Evolutionary conservation across 2,888 invertebrate genomes (phyloP).

Genomic region (Crioceris asparagi): DNA sequence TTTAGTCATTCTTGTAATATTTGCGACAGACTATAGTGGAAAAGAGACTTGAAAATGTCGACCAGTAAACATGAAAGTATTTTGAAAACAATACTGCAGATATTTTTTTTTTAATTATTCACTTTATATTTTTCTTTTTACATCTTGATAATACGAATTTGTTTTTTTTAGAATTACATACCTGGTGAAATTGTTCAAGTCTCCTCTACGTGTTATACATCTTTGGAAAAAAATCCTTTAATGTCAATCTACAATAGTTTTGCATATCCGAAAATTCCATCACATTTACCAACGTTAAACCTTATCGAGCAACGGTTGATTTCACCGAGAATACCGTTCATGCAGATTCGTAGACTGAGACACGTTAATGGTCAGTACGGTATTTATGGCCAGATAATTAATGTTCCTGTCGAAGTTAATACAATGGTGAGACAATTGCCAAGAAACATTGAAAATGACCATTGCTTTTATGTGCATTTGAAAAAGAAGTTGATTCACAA

Average conservation of each 20-base stretch:
- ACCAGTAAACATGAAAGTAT: no score
- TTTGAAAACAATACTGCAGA: no score
- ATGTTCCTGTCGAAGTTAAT: no score
- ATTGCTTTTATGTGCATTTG: constrained; percentile 3
- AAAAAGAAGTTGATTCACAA: no score
- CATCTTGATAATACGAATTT: no score
- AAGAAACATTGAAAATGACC: not conserved
- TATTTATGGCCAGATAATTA: constrained; percentile 2
- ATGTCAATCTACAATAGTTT: not conserved
- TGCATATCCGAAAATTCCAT: not conserved
- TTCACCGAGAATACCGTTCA: constrained; percentile 1
- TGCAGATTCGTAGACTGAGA: no score
- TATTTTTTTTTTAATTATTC: no score
- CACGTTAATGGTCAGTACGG: not conserved
- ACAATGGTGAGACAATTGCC: constrained; percentile 1
- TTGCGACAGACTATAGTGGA: no score
- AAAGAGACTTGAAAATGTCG: no score
- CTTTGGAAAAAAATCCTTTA: not conserved
- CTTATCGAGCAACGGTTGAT: not conserved
- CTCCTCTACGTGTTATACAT: not conserved
- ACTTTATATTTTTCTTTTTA: no score
- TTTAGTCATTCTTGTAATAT: no score
- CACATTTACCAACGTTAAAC: not conserved
- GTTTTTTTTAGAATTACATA: constrained; percentile 1
- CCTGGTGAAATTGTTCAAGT: not conserved